A percentile compares a stretch with the other conserved stretches of the same genome.
These are phyloP conservation scores for Drosophila ambigua DNA, from an alignment of 1,140 invertebrate genomes.

Conservation along the genomic window DNA sequence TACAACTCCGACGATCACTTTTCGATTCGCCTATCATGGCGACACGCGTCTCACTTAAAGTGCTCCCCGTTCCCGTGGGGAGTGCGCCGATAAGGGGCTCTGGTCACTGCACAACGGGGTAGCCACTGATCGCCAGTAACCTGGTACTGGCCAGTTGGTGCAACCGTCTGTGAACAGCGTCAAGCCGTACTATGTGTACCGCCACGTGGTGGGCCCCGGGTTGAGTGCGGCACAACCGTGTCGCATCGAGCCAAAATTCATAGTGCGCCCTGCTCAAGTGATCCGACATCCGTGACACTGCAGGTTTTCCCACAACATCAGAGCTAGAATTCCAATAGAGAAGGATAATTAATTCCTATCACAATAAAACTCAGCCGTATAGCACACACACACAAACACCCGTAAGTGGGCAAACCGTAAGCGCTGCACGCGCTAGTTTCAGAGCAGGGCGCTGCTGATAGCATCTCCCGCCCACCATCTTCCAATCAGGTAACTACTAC, in stretches of 20 bases:
- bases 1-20: constrained; percentile 10
- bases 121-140: constrained; percentile 83
- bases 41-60: constrained; percentile 27
- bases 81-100: constrained; percentile 68
- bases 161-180: constrained; percentile 83
- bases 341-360: not conserved
- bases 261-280: constrained; percentile 81
- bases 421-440: constrained; percentile 33
- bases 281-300: constrained; percentile 57
- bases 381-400: not conserved
- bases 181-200: constrained; percentile 83
- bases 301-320: constrained; percentile 67
- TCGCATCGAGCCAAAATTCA: constrained; percentile 79
- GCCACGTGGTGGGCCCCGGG: constrained; percentile 83
- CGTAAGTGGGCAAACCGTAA: constrained; percentile 48
- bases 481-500: constrained; percentile 44
- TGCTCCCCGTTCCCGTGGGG: constrained; percentile 11
- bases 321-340: not conserved
- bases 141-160: constrained; percentile 83
- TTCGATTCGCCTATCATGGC: constrained; percentile 22
- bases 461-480: not conserved
- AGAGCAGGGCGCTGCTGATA: constrained; percentile 54
- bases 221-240: constrained; percentile 75
- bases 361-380: not conserved
- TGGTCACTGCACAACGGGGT: constrained; percentile 83